A percentile compares a stretch with the other conserved stretches of the same genome.
Conservation (phyloP, 2,797 vertebrate species). For the Smutsia gigantea region DNA sequence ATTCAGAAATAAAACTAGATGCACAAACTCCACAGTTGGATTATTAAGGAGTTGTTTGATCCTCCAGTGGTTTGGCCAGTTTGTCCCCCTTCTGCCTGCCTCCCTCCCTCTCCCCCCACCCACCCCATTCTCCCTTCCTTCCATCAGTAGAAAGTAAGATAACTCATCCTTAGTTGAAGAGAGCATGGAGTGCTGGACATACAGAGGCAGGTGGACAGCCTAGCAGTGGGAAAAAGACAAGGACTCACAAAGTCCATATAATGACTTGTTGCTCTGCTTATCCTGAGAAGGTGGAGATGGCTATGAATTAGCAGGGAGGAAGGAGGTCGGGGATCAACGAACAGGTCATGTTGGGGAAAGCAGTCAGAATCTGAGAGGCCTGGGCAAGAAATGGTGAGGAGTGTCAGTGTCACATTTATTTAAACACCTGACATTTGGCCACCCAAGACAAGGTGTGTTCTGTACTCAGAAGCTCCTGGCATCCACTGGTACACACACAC, state of each 20-base stretch:
- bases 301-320: neutral
- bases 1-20: slow-evolving; percentile 54
- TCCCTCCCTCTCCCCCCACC: neutral
- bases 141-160: neutral
- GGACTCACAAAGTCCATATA: neutral
- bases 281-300: neutral
- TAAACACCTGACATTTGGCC: neutral
- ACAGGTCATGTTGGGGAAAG: neutral
- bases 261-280: neutral
- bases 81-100: neutral
- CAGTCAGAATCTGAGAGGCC: neutral
- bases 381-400: neutral
- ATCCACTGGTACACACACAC: neutral
- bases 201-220: neutral
- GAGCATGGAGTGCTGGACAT: neutral
- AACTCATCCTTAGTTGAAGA: neutral
- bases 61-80: neutral
- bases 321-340: neutral
- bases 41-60: slow-evolving; percentile 32
- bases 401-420: neutral
- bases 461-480: neutral
- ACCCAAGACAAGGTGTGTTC: neutral
- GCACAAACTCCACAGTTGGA: slow-evolving; percentile 12
- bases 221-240: neutral
- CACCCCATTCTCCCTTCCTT: neutral